Base-by-base conservation (phyloP, 2,797 vertebrate species). In the Enteromius trimaculatus region DNA sequence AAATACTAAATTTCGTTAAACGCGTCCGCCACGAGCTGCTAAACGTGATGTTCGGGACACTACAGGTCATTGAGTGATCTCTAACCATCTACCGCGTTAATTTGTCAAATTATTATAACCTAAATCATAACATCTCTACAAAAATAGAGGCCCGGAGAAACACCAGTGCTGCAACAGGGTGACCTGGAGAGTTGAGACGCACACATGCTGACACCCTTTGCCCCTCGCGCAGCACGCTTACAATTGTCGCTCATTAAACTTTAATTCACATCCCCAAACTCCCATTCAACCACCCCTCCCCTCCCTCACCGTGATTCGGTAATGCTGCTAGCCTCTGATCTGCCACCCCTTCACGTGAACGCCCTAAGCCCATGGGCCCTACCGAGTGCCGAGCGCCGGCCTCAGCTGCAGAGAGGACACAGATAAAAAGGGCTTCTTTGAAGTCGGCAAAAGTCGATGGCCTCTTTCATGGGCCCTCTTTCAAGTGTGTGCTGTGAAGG, bases 211-310 rank as follows among this genome's bases (percentile, higher is more conserved):
- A 72, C 85, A 13, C 2, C 85, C 86, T 86, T 79, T 83, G 89
- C 85, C 91, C 87, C 85, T 83, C 86, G 88, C 91, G 84, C 92
- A 92, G 93, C 93, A 90, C 90, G 92, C 92, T 93, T 92, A 94
- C 94, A 95, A 94, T 95, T 95, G 94, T 95, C 92, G 90, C 89
- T 94, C 93, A 95, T 95, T 95, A 95, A 95, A 94, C 88, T 94
- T 95, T 95, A 93, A 95, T 95, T 92, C 87, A 85, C 87, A 72
- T 84, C 88, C 86, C 60, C 87, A 89, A 87, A 84, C 87, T 82
- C 87, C 89, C 88, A 87, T 88, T 75, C 77, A 80, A 80, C 83
- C 42, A 53, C 74, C 87, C 85, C 87, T 86, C 74, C 85, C 88
- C 74, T 86, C 88, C 60, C 80, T 82, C 44, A 47, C 79, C 69